Conservation (phyloP, 2,888 invertebrate genomes). For the Drosophila testacea region DNA sequence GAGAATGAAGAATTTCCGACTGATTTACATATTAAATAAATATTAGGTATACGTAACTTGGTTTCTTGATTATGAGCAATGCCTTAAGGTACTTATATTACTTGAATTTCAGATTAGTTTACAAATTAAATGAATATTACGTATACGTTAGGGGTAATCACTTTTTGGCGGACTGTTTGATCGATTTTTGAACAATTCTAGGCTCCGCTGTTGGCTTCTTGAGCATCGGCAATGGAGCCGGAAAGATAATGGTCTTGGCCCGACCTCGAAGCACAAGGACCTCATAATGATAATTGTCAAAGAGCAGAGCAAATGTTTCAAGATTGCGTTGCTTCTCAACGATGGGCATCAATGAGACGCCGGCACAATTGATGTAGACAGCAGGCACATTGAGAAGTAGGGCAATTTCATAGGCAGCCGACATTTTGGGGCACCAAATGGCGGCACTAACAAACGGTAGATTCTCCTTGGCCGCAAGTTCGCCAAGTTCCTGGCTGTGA, state of each 20-base stretch:
- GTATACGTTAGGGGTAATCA: background rate
- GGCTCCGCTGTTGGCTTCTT: background rate
- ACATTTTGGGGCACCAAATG: constrained; percentile 57
- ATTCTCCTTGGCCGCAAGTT: constrained; percentile 37
- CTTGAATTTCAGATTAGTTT: constrained; percentile 4
- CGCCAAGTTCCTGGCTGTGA: constrained; percentile 33
- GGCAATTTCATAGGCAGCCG: constrained; percentile 59
- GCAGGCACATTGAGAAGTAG: constrained; percentile 28
- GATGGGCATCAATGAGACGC: constrained; percentile 38
- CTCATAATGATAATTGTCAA: constrained; percentile 51
- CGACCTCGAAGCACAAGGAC: constrained; percentile 11
- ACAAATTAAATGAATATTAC: background rate
- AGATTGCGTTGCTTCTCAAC: background rate
- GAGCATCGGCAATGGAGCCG: constrained; percentile 34
- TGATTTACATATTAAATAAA: too few species aligned
- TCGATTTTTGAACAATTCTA: background rate
- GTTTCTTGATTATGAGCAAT: too few species aligned
- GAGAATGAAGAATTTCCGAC: too few species aligned
- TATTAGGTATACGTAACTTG: too few species aligned
- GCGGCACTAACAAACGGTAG: constrained; percentile 49
- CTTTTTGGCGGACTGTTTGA: background rate
- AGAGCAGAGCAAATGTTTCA: constrained; percentile 32
- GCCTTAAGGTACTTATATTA: background rate
- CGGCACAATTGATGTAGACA: constrained; percentile 57
- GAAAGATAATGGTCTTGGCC: constrained; percentile 47